Evolutionary conservation across 2,888 invertebrate genomes (phyloP).

Genomic region (Caradrina kadenii): DNA sequence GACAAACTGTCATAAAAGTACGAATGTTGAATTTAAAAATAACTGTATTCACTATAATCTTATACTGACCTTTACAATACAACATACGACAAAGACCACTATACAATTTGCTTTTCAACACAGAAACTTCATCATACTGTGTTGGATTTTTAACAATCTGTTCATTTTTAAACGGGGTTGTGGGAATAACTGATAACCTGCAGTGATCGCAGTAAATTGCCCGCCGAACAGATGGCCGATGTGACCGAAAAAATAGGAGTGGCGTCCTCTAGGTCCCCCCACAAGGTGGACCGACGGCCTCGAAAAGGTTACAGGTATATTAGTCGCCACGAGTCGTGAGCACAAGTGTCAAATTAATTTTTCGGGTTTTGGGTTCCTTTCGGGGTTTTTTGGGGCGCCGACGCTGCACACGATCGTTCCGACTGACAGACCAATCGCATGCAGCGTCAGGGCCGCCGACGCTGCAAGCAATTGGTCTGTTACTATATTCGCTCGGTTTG

Average conservation of each 20-base stretch:
- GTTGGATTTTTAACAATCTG: neutral
- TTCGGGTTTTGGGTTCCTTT: too few species aligned
- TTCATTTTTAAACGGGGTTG: neutral
- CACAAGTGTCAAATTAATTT: too few species aligned
- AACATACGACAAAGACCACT: constrained; percentile 29
- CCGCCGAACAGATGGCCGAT: neutral
- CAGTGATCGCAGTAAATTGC: neutral
- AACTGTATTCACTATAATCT: constrained; percentile 40
- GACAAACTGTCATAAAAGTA: constrained; percentile 39
- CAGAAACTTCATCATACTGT: neutral
- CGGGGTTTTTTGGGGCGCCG: too few species aligned
- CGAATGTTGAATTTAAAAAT: constrained; percentile 45
- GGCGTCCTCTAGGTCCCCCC: neutral
- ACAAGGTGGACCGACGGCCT: neutral
- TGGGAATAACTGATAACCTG: neutral
- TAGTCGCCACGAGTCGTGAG: too few species aligned
- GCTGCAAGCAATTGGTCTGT: too few species aligned
- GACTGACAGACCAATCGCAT: too few species aligned
- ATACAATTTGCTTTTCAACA: constrained; percentile 14
- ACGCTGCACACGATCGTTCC: too few species aligned
- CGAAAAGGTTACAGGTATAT: neutral
- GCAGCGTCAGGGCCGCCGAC: too few species aligned
- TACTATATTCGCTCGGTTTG: neutral
- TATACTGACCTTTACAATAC: constrained; percentile 35
- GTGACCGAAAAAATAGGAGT: neutral